phyloP scores from a whole-genome alignment of 2,797 vertebrate species.

The Epinephelus awoara region DNA sequence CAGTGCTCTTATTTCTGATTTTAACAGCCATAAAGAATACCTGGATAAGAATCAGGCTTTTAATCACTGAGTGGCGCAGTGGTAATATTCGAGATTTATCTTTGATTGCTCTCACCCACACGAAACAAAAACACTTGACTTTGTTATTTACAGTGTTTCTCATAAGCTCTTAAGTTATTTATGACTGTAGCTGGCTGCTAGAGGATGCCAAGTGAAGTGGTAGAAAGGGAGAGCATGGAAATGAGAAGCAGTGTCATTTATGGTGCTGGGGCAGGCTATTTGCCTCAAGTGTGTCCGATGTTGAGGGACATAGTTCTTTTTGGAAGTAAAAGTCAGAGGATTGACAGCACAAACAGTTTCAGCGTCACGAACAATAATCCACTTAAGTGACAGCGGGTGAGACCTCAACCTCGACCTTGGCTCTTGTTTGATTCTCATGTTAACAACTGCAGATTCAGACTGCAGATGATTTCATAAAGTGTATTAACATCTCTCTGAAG shows the following conservation, averaged over 20 bases:
- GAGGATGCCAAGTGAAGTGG: conserved; percentile 11
- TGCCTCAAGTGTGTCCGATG: background rate
- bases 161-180: conserved; percentile 31
- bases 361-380: conserved; percentile 11
- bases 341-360: conserved; percentile 5
- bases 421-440: conserved; percentile 20
- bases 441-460: conserved; percentile 17
- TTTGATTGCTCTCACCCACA: conserved; percentile 19
- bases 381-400: conserved; percentile 6
- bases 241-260: conserved; percentile 22
- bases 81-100: conserved; percentile 32
- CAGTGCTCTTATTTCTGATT: conserved; percentile 18
- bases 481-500: conserved; percentile 13
- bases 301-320: conserved; percentile 1
- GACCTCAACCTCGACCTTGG: background rate
- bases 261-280: background rate
- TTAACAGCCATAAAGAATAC: conserved; percentile 17
- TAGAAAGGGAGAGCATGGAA: conserved; percentile 14
- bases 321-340: background rate
- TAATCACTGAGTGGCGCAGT: conserved; percentile 35
- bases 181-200: conserved; percentile 8
- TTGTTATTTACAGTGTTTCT: conserved; percentile 27
- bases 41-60: conserved; percentile 19
- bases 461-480: conserved; percentile 18
- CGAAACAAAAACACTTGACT: conserved; percentile 43